These are phyloP conservation scores for Asbolus verrucosus DNA, from an alignment of 1,140 invertebrate species.

Conservation along the genomic window DNA sequence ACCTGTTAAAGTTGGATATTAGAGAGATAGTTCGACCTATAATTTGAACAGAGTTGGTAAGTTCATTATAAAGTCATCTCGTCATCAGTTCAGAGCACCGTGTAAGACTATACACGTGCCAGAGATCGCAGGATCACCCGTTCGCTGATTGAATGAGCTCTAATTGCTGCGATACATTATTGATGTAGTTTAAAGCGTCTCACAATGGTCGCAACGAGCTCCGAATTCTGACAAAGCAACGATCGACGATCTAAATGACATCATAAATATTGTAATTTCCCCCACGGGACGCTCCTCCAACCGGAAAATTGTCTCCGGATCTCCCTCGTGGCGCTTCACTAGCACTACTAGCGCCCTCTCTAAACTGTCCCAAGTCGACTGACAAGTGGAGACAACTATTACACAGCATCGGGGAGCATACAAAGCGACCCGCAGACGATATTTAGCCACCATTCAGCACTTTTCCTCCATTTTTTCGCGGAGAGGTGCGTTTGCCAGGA, in stretches of 20 bases:
- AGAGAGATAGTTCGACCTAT: background rate
- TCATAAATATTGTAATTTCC: conserved; percentile 60
- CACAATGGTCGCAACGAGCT: conserved; percentile 49
- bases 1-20: background rate
- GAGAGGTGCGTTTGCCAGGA: no score
- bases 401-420: background rate
- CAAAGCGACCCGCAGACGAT: no score
- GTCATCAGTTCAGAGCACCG: background rate
- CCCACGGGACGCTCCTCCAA: conserved; percentile 53
- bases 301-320: conserved; percentile 56
- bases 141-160: conserved; percentile 48
- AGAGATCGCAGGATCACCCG: conserved; percentile 43
- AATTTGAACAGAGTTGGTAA: background rate
- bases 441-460: no score
- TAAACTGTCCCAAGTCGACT: conserved; percentile 23
- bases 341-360: conserved; percentile 22
- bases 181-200: conserved; percentile 47
- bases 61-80: no score
- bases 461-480: no score
- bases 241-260: conserved; percentile 58
- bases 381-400: conserved; percentile 9
- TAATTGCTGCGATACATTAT: conserved; percentile 52
- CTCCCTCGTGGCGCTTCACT: conserved; percentile 23
- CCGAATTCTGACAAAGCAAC: conserved; percentile 48
- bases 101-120: conserved; percentile 44